Percentiles rank a stretch among this genome's conserved stretches.
These are phyloP conservation scores for Melieria crassipennis DNA, from an alignment of 2,888 invertebrate species.

Conservation along the genomic window DNA sequence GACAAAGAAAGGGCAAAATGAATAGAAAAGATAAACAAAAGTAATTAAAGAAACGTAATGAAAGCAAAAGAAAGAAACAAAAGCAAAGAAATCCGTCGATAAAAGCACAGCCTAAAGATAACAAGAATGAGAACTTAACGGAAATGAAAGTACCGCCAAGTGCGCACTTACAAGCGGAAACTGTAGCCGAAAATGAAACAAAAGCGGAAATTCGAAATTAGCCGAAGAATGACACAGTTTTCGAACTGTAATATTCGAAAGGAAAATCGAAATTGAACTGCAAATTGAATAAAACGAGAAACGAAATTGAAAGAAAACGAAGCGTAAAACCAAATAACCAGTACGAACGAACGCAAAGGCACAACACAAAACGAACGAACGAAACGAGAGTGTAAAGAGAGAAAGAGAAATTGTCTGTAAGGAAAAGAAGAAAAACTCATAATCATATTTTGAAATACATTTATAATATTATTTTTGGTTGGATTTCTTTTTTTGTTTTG, in stretches of 20 bases:
- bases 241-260: slow-evolving; percentile 1
- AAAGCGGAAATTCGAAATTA: background rate
- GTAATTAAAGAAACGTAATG: background rate
- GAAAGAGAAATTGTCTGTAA: slow-evolving; percentile 46
- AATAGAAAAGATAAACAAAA: background rate
- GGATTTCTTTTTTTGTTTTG: slow-evolving; percentile 37
- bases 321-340: slow-evolving; percentile 10
- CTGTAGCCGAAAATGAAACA: background rate
- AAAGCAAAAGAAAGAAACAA: background rate
- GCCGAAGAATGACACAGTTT: background rate
- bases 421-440: slow-evolving; percentile 58
- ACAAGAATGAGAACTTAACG: background rate
- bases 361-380: slow-evolving; percentile 19
- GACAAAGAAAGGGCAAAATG: background rate
- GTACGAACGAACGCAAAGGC: background rate
- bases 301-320: slow-evolving; percentile 13
- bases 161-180: background rate
- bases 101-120: background rate
- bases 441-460: slow-evolving; percentile 62
- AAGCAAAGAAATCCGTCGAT: background rate
- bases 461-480: slow-evolving; percentile 59
- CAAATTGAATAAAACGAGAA: slow-evolving; percentile 4
- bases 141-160: background rate
- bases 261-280: background rate
- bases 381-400: slow-evolving; percentile 31